phyloP scores from a whole-genome alignment of 2,888 invertebrate genomes.

The Nemoura dubitans region DNA sequence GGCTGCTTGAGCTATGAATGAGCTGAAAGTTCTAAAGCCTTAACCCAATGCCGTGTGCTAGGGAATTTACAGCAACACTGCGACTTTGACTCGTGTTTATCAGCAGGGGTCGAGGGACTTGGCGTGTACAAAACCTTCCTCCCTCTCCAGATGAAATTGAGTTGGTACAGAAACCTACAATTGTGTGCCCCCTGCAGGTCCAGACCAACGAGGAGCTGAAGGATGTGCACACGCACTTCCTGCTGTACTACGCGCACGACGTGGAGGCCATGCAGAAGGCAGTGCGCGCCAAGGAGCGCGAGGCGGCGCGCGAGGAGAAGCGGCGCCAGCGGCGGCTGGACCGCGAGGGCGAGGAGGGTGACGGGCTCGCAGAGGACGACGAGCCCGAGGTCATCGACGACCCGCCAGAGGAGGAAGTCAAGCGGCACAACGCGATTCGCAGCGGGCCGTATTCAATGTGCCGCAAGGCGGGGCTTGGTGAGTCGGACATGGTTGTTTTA shows the following conservation, averaged over 20 bases:
- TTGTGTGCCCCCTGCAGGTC: constrained; percentile 67
- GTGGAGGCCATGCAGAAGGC: constrained; percentile 84
- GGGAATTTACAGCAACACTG: too few species aligned
- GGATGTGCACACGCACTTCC: constrained; percentile 93
- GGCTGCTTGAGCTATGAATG: too few species aligned
- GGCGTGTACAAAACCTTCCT: too few species aligned
- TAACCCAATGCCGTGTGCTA: too few species aligned
- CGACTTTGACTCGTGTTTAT: too few species aligned
- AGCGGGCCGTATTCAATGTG: constrained; percentile 91
- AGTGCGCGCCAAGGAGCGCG: constrained; percentile 72
- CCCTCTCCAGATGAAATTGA: too few species aligned
- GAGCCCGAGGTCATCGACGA: constrained; percentile 64
- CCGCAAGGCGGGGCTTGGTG: constrained; percentile 81
- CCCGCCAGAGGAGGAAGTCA: constrained; percentile 62
- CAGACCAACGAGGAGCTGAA: constrained; percentile 91
- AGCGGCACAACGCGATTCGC: constrained; percentile 83
- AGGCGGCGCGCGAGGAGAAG: constrained; percentile 66
- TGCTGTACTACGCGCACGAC: constrained; percentile 89
- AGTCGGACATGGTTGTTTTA: too few species aligned
- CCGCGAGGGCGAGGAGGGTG: constrained; percentile 67
- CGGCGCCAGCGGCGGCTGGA: constrained; percentile 54
- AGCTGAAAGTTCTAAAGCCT: too few species aligned
- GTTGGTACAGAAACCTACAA: too few species aligned
- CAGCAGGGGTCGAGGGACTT: too few species aligned
- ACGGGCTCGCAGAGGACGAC: constrained; percentile 70